Base-by-base conservation (phyloP, 2,888 invertebrate genomes). In the Empis stercorea region DNA sequence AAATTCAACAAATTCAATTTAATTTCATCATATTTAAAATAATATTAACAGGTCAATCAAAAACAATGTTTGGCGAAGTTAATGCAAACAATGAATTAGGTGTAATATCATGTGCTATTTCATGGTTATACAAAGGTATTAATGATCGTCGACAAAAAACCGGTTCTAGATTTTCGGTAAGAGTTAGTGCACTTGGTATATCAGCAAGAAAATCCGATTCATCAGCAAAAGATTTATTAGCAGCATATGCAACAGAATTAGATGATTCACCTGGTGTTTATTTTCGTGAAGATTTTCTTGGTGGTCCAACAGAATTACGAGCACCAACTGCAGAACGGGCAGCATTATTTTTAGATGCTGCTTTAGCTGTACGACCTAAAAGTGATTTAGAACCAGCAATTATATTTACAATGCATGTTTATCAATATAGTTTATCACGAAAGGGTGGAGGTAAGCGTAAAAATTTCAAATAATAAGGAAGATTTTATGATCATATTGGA, bases 311-410 rank as follows among this genome's bases (percentile, higher is more conserved):
- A 57, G 95, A 95, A 68, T 78, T 97, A 46, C 76, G 95, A 52
- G 95, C 94, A 40, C 93, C 96, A 55, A 89, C 89, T 47, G 89
- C 93, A 15, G 95, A 96, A 66, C 86, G 91, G 60, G 96, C 96
- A 9, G 93, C 94, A 9, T 88, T 88, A 70, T 95, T 93, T 67
- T 76, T 97, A 62, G 96, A 97, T 68, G 89, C 92, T 17, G 96
- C 95, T 4, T 72, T 94, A 13, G 86, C 89, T 37, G 81, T 83
- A 50, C 75, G 87, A 56, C 69, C 71, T 51, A 68, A 73, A 45
- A 88, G 89, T 57, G 80, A 81, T 47, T 76, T 84, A 53, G 87
- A 91, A 64, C 89, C 93, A 46, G 96, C 97, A 72, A 79, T 97
- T 57, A 76, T 97, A 56, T 95, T 93, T 71, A 96, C 95, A 2